phyloP scores from a whole-genome alignment of 92 coral and sea anemone genomes.

The Pocillopora meandrina region DNA sequence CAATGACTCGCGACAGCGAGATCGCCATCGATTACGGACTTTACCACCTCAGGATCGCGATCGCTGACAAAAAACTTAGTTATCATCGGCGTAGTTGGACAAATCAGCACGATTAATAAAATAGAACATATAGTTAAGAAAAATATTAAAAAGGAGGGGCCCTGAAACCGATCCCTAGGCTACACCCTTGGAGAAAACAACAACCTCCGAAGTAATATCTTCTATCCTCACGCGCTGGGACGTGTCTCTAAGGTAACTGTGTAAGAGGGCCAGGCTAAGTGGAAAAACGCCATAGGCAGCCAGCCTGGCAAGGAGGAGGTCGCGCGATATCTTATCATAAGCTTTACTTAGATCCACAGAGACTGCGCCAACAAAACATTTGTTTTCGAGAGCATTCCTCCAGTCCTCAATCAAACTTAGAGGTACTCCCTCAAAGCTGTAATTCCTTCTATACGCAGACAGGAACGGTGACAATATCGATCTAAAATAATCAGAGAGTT shows the following conservation, averaged over 20 bases:
- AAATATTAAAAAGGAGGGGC: constrained; percentile 5
- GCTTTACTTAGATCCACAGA: constrained; percentile 24
- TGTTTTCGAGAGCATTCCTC: constrained; percentile 1
- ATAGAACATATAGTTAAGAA: not conserved
- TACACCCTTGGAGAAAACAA: not conserved
- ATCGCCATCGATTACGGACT: not conserved
- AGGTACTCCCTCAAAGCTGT: constrained; percentile 16
- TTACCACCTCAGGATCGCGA: not conserved
- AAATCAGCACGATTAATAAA: not conserved
- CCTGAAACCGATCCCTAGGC: constrained; percentile 18
- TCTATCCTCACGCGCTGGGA: constrained; percentile 47
- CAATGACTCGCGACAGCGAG: not conserved
- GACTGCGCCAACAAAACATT: constrained; percentile 7
- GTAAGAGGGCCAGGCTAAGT: constrained; percentile 18
- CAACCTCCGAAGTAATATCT: constrained; percentile 28
- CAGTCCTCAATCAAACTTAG: constrained; percentile 13
- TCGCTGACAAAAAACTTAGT: not conserved
- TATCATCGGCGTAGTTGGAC: not conserved
- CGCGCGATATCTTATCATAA: constrained; percentile 22
- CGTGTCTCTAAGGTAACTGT: constrained; percentile 43
- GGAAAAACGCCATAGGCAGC: constrained; percentile 28
- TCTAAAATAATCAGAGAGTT: constrained; percentile 9
- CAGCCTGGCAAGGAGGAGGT: constrained; percentile 24
- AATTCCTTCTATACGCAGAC: not conserved
- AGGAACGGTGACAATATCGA: constrained; percentile 11